These are phyloP conservation scores for Limnephilus rhombicus DNA, from an alignment of 2,888 invertebrate species.

Conservation along the genomic window DNA sequence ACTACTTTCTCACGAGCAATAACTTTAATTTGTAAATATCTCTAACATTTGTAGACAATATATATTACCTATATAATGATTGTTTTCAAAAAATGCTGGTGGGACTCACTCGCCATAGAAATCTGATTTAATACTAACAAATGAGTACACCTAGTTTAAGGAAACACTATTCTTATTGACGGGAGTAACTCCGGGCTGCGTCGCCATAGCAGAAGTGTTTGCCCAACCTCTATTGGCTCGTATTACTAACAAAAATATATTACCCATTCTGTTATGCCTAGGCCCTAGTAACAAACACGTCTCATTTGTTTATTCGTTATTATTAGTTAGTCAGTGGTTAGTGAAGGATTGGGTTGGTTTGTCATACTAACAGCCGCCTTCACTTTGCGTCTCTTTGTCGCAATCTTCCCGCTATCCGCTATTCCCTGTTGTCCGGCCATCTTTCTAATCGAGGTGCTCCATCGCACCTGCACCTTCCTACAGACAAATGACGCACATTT, in stretches of 20 bases:
- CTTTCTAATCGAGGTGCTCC: conserved; percentile 18
- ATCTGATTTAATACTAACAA: conserved; percentile 49
- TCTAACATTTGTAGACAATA: conserved; percentile 60
- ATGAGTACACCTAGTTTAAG: conserved; percentile 39
- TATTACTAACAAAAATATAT: conserved; percentile 54
- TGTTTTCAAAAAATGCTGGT: conserved; percentile 57
- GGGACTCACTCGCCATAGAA: conserved; percentile 48
- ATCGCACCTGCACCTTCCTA: conserved; percentile 29
- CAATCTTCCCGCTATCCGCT: conserved; percentile 36
- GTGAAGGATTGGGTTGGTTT: background rate
- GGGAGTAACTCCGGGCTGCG: conserved; percentile 45
- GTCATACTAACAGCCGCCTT: conserved; percentile 6
- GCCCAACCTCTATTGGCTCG: conserved; percentile 9
- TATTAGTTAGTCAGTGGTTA: conserved; percentile 12
- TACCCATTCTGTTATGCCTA: conserved; percentile 16
- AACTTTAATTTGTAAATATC: conserved; percentile 62
- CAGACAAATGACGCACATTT: conserved; percentile 58
- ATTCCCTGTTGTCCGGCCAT: conserved; percentile 62
- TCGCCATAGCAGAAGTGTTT: conserved; percentile 14
- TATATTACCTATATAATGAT: conserved; percentile 57
- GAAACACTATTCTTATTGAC: conserved; percentile 49
- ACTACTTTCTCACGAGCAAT: conserved; percentile 56
- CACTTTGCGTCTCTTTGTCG: conserved; percentile 32
- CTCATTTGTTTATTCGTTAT: conserved; percentile 37
- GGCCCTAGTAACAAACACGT: conserved; percentile 51